These are phyloP conservation scores for Eumaeus atala DNA, from an alignment of 1,140 invertebrate species.

Conservation along the genomic window DNA sequence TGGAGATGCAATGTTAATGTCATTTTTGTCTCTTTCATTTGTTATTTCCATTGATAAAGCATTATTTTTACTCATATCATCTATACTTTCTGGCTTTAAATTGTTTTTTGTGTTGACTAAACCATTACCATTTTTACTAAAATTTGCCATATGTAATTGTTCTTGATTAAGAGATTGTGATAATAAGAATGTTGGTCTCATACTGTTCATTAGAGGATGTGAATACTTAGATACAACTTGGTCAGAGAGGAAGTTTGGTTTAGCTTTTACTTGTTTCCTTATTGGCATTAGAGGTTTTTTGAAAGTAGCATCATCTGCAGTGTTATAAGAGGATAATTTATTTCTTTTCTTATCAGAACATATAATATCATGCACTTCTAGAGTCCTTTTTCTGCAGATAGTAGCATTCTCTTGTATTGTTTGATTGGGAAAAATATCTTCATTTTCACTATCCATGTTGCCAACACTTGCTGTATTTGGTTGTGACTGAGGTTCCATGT, in stretches of 20 bases:
- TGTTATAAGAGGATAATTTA: conserved; percentile 17
- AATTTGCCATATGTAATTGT: background rate
- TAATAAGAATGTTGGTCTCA: background rate
- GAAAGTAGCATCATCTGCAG: conserved; percentile 31
- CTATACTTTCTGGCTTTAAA: background rate
- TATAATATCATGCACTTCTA: conserved; percentile 27
- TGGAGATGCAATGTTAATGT: background rate
- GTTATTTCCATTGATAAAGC: background rate
- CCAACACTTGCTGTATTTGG: conserved; percentile 10
- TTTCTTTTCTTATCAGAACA: conserved; percentile 26
- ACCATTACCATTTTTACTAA: background rate
- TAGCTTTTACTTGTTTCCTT: conserved; percentile 25
- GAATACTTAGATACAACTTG: background rate
- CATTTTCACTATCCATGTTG: conserved; percentile 32
- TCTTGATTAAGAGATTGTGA: conserved; percentile 2
- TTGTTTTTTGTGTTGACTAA: background rate
- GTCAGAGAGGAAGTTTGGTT: conserved; percentile 1
- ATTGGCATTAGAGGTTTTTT: conserved; percentile 45
- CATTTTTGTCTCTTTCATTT: conserved; percentile 7
- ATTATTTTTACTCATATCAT: conserved; percentile 1
- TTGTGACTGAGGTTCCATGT: background rate
- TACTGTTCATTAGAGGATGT: background rate
- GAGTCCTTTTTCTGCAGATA: conserved; percentile 30
- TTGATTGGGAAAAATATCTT: conserved; percentile 39
- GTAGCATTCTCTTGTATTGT: conserved; percentile 22